Evolutionary conservation across 2,888 invertebrate genomes (phyloP), one percentile per base, ranked within the genome.

Genomic region (Meiosimyza decipiens): DNA sequence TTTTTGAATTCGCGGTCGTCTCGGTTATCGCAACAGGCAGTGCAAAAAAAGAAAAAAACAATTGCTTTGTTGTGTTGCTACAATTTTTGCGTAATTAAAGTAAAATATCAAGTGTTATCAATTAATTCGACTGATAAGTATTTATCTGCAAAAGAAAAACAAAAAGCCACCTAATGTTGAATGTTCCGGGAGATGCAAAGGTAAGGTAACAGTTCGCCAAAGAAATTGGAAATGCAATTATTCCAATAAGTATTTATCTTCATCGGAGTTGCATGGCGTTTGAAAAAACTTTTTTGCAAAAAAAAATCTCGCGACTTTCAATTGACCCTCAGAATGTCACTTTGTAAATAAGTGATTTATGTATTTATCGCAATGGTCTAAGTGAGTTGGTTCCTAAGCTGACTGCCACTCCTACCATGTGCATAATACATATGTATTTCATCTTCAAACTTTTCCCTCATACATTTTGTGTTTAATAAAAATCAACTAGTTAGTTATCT

Each of bases 121-220:
- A 28, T 28, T 4, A 0, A 28, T 28, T 28, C 3, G 3, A 28
- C 28, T 28, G 28, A 28, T 28, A 28, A 28, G 28, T 4, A 65
- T 51, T 28, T 9, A 12, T 50, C 69, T 69, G 59, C 16, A 64
- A 72, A 76, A 74, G 60, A 70, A 71, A 73, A 62, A 71, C 1
- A 6, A 54, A 51, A 71, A 54, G 69, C 67, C 65, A 49, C 54
- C 68, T 6, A 75, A 86, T 86, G 86, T 80, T 86, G 78, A 85
- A 83, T 80, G 76, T 86, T 54, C 87, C 86, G 71, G 79, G 80
- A 64, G 86, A 84, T 79, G 79, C 79, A 50, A 85, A 86, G 82
- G 86, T 87, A 78, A 80, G 82, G 76, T 59, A 60, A 65, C 6
- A 50, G 7, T 13, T n/a, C 52, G 51, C 60, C 52, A 16, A 13